phyloP scores from a whole-genome alignment of 1,140 invertebrate species.

The Matsumurasca onukii region DNA sequence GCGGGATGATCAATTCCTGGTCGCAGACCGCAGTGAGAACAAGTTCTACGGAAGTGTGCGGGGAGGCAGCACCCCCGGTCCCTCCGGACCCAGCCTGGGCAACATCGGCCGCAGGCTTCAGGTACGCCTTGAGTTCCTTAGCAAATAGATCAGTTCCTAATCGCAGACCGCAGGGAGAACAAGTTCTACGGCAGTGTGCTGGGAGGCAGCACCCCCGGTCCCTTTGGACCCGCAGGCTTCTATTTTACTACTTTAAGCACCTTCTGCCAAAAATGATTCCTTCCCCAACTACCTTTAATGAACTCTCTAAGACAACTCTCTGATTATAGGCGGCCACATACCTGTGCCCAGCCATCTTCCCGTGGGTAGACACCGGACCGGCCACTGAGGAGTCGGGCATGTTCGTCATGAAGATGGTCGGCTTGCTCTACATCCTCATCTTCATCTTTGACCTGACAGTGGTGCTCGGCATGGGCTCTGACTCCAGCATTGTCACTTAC shows the following conservation, averaged over 20 bases:
- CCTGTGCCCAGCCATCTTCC: conserved; percentile 81
- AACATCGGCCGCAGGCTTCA: conserved; percentile 57
- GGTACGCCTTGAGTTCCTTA: too few species aligned
- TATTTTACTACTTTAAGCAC: too few species aligned
- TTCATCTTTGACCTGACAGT: conserved; percentile 81
- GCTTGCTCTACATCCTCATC: conserved; percentile 77
- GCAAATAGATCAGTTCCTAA: conserved; percentile 83
- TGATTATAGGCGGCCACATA: conserved; percentile 68
- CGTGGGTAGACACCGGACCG: conserved; percentile 83
- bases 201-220: conserved; percentile 43
- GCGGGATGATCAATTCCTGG: conserved; percentile 80
- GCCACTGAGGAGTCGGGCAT: conserved; percentile 81
- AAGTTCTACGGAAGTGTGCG: conserved; percentile 75
- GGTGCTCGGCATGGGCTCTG: conserved; percentile 69
- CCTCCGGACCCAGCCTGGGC: conserved; percentile 56
- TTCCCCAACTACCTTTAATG: not conserved
- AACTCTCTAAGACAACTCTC: not conserved
- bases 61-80: conserved; percentile 43
- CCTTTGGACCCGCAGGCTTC: conserved; percentile 54
- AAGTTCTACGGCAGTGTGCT: conserved; percentile 75
- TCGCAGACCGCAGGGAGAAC: conserved; percentile 80
- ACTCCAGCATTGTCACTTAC: conserved; percentile 65
- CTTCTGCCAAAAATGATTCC: not conserved
- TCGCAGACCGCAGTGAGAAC: conserved; percentile 80
- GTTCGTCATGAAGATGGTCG: conserved; percentile 85